Evolutionary conservation across 37 sponge, comb jelly and placozoan genomes (phyloP).

Genomic region (Chondrilla cf. caribensis): DNA sequence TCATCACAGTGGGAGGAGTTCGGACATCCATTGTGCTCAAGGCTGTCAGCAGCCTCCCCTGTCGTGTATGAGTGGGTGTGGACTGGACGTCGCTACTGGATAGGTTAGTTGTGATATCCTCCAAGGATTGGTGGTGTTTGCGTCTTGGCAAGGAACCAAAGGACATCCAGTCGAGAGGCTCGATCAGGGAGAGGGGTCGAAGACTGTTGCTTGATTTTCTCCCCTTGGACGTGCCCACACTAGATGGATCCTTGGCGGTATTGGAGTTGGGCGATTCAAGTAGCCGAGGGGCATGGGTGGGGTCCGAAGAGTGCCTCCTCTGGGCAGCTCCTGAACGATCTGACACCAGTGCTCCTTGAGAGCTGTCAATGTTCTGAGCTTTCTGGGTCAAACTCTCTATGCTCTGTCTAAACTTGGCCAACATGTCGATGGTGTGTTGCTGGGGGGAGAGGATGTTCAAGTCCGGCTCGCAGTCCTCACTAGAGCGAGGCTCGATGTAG

Average conservation of each 20-base stretch:
- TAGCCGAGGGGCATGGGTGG: background rate
- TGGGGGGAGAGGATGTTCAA: background rate
- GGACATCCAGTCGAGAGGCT: background rate
- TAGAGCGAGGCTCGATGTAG: background rate
- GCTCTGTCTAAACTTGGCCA: background rate
- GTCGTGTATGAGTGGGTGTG: background rate
- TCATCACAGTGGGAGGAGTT: background rate
- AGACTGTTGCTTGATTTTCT: too few species aligned
- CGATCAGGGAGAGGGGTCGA: constrained; percentile 2
- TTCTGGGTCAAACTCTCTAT: background rate
- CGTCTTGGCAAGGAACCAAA: background rate
- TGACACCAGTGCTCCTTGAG: background rate
- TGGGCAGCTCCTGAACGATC: background rate
- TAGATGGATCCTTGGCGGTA: too few species aligned
- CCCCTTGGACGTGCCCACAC: background rate
- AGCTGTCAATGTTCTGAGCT: background rate
- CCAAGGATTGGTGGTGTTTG: background rate
- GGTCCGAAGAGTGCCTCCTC: constrained; percentile 17
- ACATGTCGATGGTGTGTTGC: background rate
- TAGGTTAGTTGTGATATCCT: background rate
- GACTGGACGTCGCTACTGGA: background rate
- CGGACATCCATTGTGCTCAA: constrained; percentile 10
- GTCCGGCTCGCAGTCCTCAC: background rate
- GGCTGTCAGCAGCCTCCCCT: background rate
- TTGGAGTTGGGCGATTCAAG: background rate